Conservation (phyloP, 2,113 vertebrate species). For the Microtus richardsoni region DNA sequence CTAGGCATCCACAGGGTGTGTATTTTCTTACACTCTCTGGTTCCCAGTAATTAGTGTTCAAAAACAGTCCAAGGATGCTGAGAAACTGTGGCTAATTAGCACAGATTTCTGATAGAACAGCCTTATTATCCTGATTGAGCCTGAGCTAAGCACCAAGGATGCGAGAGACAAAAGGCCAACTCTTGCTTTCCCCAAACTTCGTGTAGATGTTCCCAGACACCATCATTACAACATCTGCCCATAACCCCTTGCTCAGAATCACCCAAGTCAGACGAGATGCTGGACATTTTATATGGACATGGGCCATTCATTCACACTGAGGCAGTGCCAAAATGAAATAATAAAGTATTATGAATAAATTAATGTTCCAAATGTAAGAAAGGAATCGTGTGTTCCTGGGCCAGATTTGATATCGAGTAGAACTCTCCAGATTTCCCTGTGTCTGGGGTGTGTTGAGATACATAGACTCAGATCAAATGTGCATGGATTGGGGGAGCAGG, state of each 20-base stretch:
- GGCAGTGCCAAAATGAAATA: not conserved
- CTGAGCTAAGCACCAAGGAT: slow-evolving; percentile 58
- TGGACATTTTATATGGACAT: not conserved
- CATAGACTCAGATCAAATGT: fast-evolving
- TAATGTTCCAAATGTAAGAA: not conserved
- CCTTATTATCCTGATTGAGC: slow-evolving; percentile 51
- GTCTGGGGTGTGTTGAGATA: not conserved
- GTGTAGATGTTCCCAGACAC: not conserved
- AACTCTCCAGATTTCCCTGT: not conserved
- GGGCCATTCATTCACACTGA: not conserved
- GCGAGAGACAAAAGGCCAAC: slow-evolving; percentile 45
- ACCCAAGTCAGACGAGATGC: not conserved
- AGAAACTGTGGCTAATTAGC: slow-evolving; percentile 84
- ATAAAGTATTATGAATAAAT: not conserved
- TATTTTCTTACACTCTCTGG: slow-evolving; percentile 84
- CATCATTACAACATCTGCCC: not conserved
- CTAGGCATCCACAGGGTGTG: slow-evolving; percentile 70
- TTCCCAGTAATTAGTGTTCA: slow-evolving; percentile 83
- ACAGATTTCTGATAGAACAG: slow-evolving; percentile 69
- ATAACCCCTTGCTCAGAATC: not conserved
- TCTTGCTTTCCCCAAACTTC: slow-evolving; percentile 32
- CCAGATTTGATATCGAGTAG: not conserved
- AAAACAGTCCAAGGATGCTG: slow-evolving; percentile 78
- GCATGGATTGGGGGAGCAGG: not conserved
- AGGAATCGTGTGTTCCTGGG: not conserved